Conservation (phyloP, 2,888 invertebrate genomes). For the Brenthis ino region DNA sequence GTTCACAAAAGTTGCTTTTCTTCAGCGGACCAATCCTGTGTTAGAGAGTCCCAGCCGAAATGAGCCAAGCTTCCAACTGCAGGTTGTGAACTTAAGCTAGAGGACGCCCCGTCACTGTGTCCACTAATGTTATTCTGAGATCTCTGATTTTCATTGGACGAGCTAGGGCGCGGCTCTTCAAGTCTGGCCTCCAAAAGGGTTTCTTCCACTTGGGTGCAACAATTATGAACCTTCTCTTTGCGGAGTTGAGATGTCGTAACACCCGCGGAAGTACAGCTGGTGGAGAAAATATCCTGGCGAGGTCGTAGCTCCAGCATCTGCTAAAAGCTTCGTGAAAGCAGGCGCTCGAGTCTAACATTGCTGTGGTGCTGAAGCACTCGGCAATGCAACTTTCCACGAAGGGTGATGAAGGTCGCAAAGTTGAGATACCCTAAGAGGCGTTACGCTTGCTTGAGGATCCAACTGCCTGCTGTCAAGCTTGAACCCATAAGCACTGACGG, state of each 20-base stretch:
- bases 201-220: slow-evolving; percentile 42
- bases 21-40: too few relatives aligned
- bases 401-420: slow-evolving; percentile 39
- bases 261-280: background rate
- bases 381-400: slow-evolving; percentile 37
- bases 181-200: slow-evolving; percentile 44
- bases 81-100: slow-evolving; percentile 29
- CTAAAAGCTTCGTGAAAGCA: too few relatives aligned
- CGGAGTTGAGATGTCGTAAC: slow-evolving; percentile 33
- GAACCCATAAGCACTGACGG: too few relatives aligned
- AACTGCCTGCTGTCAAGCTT: background rate
- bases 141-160: slow-evolving; percentile 28
- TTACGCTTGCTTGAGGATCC: slow-evolving; percentile 35
- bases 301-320: too few relatives aligned
- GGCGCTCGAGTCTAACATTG: background rate
- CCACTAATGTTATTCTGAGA: slow-evolving; percentile 25
- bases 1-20: too few relatives aligned
- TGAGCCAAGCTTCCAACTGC: slow-evolving; percentile 33
- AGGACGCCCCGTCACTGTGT: slow-evolving; percentile 31
- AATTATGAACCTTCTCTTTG: slow-evolving; percentile 25
- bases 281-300: too few relatives aligned
- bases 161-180: slow-evolving; percentile 33
- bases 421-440: slow-evolving; percentile 37
- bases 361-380: slow-evolving; percentile 29
- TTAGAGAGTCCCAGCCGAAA: too few relatives aligned